Conservation (phyloP, 2,888 invertebrate species). For the Punctoribates punctum region DNA sequence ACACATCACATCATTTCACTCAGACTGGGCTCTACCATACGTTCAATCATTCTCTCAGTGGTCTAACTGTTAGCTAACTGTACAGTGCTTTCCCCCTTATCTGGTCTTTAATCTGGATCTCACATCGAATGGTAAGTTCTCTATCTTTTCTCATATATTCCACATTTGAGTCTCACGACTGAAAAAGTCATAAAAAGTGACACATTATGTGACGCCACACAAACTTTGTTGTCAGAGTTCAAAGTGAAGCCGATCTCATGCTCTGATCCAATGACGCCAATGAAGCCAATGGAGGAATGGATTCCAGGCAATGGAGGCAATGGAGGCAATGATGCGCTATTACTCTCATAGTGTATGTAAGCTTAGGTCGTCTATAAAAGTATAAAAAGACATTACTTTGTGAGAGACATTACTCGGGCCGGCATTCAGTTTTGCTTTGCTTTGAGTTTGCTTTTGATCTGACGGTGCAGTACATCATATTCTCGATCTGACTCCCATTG, state of each 20-base stretch:
- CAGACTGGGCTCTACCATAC: conserved; percentile 2
- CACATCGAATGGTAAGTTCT: background rate
- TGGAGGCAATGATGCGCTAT: conserved; percentile 25
- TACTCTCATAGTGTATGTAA: background rate
- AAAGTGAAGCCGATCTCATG: conserved; percentile 31
- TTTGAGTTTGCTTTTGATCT: conserved; percentile 1
- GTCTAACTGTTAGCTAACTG: background rate
- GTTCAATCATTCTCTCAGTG: conserved; percentile 9
- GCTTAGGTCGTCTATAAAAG: conserved; percentile 28
- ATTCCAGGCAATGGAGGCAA: conserved; percentile 22
- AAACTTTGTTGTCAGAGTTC: conserved; percentile 24
- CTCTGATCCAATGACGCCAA: conserved; percentile 26
- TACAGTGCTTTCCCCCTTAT: background rate
- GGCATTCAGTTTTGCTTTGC: conserved; percentile 21
- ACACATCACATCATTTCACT: conserved; percentile 23
- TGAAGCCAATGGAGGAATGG: conserved; percentile 32
- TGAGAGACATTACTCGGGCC: conserved; percentile 3
- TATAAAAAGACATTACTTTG: conserved; percentile 27
- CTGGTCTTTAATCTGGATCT: conserved; percentile 27
- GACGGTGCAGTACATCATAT: conserved; percentile 24
- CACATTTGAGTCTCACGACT: background rate
- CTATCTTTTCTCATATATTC: background rate
- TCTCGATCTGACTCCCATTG: conserved; percentile 27
- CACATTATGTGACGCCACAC: conserved; percentile 31
- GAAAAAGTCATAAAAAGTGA: conserved; percentile 36